These are phyloP conservation scores for Vannuccia rotundouncinata DNA, from an alignment of 2,888 invertebrate species.

Conservation along the genomic window DNA sequence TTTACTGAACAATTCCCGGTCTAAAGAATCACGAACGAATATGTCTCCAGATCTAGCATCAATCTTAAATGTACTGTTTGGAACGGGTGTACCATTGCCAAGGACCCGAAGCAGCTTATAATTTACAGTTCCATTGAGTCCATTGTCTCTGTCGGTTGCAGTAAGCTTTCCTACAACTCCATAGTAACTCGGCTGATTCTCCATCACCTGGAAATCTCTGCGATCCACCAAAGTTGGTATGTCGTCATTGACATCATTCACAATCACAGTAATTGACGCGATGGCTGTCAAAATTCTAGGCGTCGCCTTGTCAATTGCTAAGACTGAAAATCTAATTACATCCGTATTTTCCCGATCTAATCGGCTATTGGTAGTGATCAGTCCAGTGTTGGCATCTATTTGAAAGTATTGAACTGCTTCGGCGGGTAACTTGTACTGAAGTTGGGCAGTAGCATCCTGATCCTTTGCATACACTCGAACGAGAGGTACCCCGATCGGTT, in stretches of 20 bases:
- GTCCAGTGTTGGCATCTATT: slow-evolving; percentile 28
- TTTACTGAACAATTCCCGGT: background rate
- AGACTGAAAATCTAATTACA: background rate
- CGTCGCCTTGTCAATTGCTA: slow-evolving; percentile 24
- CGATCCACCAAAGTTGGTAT: slow-evolving; percentile 22
- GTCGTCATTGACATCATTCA: slow-evolving; percentile 33
- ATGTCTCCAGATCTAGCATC: slow-evolving; percentile 21
- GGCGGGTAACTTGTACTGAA: background rate
- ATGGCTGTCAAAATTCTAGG: slow-evolving; percentile 15
- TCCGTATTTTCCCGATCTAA: slow-evolving; percentile 27
- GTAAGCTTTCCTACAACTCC: slow-evolving; percentile 7
- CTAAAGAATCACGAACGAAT: slow-evolving; percentile 6
- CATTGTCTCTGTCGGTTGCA: slow-evolving; percentile 23
- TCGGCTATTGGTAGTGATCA: background rate
- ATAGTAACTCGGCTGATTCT: slow-evolving; percentile 14
- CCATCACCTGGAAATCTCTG: slow-evolving; percentile 24
- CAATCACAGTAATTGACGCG: slow-evolving; percentile 4
- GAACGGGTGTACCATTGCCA: background rate
- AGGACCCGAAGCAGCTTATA: background rate
- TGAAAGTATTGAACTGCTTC: slow-evolving; percentile 5
- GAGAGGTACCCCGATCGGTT: background rate
- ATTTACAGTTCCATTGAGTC: slow-evolving; percentile 15
- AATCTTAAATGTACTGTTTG: slow-evolving; percentile 25
- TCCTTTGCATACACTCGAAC: slow-evolving; percentile 7
- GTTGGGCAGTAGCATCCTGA: slow-evolving; percentile 29